These are phyloP conservation scores for Hypothenemus hampei DNA, from an alignment of 1,140 invertebrate species.

Conservation along the genomic window DNA sequence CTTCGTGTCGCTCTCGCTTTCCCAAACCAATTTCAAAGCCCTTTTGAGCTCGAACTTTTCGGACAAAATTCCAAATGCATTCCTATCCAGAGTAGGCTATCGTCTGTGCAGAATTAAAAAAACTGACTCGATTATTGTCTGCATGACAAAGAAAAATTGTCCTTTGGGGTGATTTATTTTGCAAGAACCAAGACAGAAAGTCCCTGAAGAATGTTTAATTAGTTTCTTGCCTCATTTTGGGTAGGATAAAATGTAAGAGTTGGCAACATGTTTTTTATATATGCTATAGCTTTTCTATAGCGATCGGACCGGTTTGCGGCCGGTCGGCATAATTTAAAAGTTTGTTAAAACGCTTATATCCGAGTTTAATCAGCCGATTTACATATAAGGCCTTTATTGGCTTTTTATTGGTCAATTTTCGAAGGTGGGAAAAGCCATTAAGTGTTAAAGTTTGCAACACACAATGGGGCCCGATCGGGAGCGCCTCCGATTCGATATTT, in stretches of 20 bases:
- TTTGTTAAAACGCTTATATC: constrained; percentile 27
- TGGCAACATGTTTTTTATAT: too few relatives aligned
- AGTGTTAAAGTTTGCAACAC: constrained; percentile 15
- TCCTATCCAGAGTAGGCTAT: background rate
- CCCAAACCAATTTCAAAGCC: constrained; percentile 7
- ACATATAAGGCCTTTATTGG: constrained; percentile 26
- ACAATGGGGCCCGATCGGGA: background rate
- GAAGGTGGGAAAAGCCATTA: constrained; percentile 24
- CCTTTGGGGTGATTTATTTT: background rate
- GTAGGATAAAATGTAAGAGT: background rate
- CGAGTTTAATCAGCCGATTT: constrained; percentile 22
- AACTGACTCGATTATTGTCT: constrained; percentile 1
- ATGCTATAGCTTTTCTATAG: too few relatives aligned
- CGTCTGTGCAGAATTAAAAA: constrained; percentile 2
- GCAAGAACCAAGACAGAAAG: background rate
- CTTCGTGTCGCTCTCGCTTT: too few relatives aligned
- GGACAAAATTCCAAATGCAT: constrained; percentile 1
- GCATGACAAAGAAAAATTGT: background rate
- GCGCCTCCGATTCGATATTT: background rate
- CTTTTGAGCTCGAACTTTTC: constrained; percentile 2
- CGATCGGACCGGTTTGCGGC: background rate
- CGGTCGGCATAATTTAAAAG: constrained; percentile 20
- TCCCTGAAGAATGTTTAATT: constrained; percentile 2
- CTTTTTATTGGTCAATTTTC: constrained; percentile 26
- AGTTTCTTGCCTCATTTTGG: background rate